Base-by-base conservation (phyloP, 2,888 invertebrate genomes). In the Proisotoma minuta region DNA sequence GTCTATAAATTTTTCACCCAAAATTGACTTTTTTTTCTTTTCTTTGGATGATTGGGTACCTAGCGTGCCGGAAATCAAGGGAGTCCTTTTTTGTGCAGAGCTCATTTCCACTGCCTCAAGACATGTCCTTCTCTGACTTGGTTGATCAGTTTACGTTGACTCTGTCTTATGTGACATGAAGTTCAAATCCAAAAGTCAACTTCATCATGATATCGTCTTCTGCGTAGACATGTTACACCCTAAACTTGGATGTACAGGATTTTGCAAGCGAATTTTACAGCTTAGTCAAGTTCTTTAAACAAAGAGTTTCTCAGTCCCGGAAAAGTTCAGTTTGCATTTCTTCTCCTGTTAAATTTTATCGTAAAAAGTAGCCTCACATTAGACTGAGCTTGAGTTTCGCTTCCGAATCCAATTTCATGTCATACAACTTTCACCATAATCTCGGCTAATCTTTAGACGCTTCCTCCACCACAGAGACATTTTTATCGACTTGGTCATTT, bases 51-150 rank as follows among this genome's bases (percentile, higher is more conserved):
- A 71, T 71, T 71, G 68, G 67, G 61, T 66, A 67, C 57, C 66
- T 63, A 71, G 65, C 66, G 64, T 67, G 60, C 65, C 69, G 71
- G 71, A 71, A 71, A 71, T 71, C 65, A 70, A 64, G 66, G 56
- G 58, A n/a, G 50, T 61, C 56, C 54, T 56, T 63, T n/a, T 62
- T 64, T 61, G 27, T 63, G 59, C 63, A 58, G 63, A 63, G 61
- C 63, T 65, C 60, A 66, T 70, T 66, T 61, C 61, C 57, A 61
- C 61, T 57, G 61, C 61, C 61, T 39, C 50, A 12, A 50, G 60
- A 26, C 49, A 10, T 47, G 20, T 47, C n/a, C n/a, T 18, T 10
- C 34, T 34, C 34, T 18, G 47, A 18, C 47, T 47, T 47, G n/a
- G 10, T 47, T 47, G n/a, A 10, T 47, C 47, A 10, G 5, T 5